Conservation (phyloP, 2,888 invertebrate species). For the Baccha elongata region DNA sequence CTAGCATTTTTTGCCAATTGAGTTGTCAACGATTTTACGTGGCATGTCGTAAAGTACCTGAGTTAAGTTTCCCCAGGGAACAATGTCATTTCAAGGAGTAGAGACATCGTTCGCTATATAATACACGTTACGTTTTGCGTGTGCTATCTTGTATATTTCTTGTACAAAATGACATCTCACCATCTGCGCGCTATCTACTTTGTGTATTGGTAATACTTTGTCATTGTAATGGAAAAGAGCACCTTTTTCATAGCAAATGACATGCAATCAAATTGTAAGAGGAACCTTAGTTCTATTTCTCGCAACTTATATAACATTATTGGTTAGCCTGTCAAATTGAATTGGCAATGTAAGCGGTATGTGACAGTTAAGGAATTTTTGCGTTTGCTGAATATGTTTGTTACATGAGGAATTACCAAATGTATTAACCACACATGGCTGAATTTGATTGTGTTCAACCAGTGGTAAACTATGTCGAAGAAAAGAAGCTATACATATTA, state of each 20-base stretch:
- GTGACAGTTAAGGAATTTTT: slow-evolving; percentile 49
- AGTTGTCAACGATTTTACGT: slow-evolving; percentile 69
- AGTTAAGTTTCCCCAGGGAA: slow-evolving; percentile 56
- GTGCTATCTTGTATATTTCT: slow-evolving; percentile 27
- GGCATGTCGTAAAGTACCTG: slow-evolving; percentile 65
- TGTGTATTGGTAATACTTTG: slow-evolving; percentile 50
- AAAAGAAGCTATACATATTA: slow-evolving; percentile 3
- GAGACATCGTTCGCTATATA: not conserved
- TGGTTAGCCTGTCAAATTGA: slow-evolving; percentile 48
- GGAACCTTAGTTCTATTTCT: not conserved
- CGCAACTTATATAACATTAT: slow-evolving; percentile 3
- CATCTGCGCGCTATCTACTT: slow-evolving; percentile 20
- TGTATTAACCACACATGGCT: slow-evolving; percentile 42
- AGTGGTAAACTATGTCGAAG: not conserved
- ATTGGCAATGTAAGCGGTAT: slow-evolving; percentile 46
- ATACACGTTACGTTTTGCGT: not conserved
- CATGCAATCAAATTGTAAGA: slow-evolving; percentile 55
- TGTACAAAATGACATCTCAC: slow-evolving; percentile 42
- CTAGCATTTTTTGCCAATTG: slow-evolving; percentile 65
- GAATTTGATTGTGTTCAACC: slow-evolving; percentile 18
- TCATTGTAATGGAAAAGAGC: slow-evolving; percentile 58
- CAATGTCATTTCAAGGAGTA: slow-evolving; percentile 44
- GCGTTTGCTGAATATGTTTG: slow-evolving; percentile 3
- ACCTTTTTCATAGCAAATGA: slow-evolving; percentile 54
- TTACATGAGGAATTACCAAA: slow-evolving; percentile 21